Conservation (phyloP, 2,797 vertebrate species). For the Salmo trutta region DNA sequence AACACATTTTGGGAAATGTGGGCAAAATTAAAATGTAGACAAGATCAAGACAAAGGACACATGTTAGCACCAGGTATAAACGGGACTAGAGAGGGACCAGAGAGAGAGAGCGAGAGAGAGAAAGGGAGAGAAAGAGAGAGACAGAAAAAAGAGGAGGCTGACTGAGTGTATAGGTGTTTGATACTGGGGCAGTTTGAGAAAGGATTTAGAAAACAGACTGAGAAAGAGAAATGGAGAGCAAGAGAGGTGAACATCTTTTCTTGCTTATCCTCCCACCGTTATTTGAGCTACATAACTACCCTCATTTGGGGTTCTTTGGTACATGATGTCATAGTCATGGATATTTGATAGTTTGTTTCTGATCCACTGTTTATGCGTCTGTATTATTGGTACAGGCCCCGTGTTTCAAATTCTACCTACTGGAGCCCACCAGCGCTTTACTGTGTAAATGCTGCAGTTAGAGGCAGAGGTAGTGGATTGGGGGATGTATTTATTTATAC, state of each 20-base stretch:
- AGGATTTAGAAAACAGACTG: neutral
- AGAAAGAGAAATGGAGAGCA: slow-evolving; percentile 8
- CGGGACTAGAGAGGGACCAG: neutral
- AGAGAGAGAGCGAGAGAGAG: neutral
- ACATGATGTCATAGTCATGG: neutral
- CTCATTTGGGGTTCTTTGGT: neutral
- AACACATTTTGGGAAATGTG: too few species aligned
- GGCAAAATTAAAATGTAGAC: too few species aligned
- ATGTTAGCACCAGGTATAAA: too few species aligned
- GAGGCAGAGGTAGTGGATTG: neutral
- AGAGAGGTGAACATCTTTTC: neutral
- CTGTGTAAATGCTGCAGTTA: neutral
- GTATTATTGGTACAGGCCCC: neutral
- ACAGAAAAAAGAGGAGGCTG: neutral
- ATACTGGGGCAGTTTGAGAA: neutral
- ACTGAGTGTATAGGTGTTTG: neutral
- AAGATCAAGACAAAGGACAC: too few species aligned
- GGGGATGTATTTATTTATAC: neutral
- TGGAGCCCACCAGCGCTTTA: neutral
- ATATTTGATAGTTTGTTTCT: neutral
- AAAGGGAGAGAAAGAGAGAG: neutral
- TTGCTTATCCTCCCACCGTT: neutral
- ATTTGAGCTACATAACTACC: slow-evolving; percentile 13
- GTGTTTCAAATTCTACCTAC: neutral
- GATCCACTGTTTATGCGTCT: neutral